phyloP scores from a whole-genome alignment of 2,113 vertebrate species.

The Bufo gargarizans region DNA sequence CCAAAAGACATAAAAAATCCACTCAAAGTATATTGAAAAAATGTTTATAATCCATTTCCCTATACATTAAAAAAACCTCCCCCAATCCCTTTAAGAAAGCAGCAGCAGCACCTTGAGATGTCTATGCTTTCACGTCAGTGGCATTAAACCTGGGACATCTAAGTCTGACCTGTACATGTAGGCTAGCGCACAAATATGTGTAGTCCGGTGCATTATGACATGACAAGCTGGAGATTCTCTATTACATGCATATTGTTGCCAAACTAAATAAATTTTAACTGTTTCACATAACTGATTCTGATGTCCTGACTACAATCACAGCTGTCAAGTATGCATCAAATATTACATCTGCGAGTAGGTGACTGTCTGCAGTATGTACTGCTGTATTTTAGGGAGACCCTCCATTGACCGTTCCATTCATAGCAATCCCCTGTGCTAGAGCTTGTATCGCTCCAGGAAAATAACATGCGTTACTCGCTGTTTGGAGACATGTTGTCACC shows the following conservation, averaged over 20 bases:
- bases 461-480: too few species aligned
- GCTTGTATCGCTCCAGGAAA: too few species aligned
- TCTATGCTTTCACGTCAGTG: neutral
- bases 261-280: conserved; percentile 70
- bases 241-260: conserved; percentile 68
- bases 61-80: neutral
- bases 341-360: neutral
- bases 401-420: too few species aligned
- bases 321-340: neutral
- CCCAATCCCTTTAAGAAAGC: neutral
- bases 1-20: neutral
- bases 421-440: too few species aligned
- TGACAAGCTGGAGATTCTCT: conserved; percentile 63
- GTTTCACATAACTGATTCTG: conserved; percentile 57
- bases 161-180: neutral
- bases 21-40: too few species aligned
- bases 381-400: neutral
- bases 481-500: too few species aligned
- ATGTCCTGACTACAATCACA: neutral
- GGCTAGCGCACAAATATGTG: neutral
- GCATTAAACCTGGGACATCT: neutral
- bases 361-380: neutral
- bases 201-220: neutral
- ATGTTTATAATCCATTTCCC: too few species aligned
- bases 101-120: neutral